These are phyloP conservation scores for Phalanger gymnotis DNA, from an alignment of 2,797 vertebrate genomes.

Conservation along the genomic window DNA sequence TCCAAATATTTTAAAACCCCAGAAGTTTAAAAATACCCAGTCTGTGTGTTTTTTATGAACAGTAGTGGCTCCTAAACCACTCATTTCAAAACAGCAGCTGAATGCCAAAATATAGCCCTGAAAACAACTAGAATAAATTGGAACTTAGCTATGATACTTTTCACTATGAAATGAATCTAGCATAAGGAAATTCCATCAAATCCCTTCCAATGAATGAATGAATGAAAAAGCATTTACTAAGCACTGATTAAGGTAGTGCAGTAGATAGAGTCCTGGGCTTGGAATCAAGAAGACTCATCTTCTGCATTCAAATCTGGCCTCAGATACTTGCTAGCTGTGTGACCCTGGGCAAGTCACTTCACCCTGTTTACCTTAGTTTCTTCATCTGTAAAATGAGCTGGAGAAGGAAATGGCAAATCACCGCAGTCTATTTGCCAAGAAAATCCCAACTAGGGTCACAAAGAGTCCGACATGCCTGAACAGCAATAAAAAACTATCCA, in stretches of 20 bases:
- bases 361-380: not conserved
- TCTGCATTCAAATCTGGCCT: not conserved
- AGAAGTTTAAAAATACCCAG: not conserved
- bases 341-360: not conserved
- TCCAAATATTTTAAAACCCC: conserved; percentile 37
- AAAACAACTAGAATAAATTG: not conserved
- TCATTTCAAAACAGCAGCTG: conserved; percentile 29
- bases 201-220: not conserved
- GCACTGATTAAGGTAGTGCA: not conserved
- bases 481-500: not conserved
- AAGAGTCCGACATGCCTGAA: too few relatives aligned
- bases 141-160: not conserved
- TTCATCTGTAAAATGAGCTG: not conserved
- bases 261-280: not conserved
- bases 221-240: not conserved
- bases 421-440: not conserved
- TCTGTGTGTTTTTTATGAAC: conserved; percentile 7
- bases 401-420: not conserved
- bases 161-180: not conserved
- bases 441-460: not conserved
- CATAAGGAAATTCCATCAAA: not conserved
- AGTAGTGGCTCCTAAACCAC: conserved; percentile 25
- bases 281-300: not conserved
- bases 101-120: conserved; percentile 8
- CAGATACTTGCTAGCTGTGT: not conserved